Evolutionary conservation across 2,888 invertebrate genomes (phyloP).

Genomic region (Congeria kusceri): DNA sequence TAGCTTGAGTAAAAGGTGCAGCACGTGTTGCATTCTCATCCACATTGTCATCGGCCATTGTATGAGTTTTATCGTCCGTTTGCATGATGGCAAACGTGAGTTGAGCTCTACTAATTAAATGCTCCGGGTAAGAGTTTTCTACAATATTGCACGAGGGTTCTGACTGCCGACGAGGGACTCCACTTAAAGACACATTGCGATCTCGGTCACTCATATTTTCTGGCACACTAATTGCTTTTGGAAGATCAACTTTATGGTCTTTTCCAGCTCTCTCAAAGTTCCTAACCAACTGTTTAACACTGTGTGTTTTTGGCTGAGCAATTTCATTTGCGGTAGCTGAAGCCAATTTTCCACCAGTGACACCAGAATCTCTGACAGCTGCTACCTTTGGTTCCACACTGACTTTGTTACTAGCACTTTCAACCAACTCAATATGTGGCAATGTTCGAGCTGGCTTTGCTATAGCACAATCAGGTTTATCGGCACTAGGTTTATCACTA

Average conservation of each 20-base stretch:
- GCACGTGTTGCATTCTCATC: constrained; percentile 84
- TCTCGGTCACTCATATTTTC: constrained; percentile 62
- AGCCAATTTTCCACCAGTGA: constrained; percentile 2
- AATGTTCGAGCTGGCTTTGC: constrained; percentile 53
- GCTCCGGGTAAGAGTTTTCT: constrained; percentile 65
- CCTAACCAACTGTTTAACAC: constrained; percentile 62
- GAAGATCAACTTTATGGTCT: constrained; percentile 49
- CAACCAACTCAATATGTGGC: constrained; percentile 57
- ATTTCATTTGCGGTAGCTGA: constrained; percentile 17
- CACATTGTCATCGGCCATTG: constrained; percentile 77
- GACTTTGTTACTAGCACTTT: constrained; percentile 39
- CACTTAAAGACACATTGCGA: constrained; percentile 27
- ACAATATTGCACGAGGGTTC: constrained; percentile 70
- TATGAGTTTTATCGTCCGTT: constrained; percentile 80
- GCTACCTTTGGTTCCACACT: constrained; percentile 20
- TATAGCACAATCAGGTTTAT: constrained; percentile 50
- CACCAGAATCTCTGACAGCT: constrained; percentile 8
- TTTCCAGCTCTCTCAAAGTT: constrained; percentile 58
- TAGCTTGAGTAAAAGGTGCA: constrained; percentile 92
- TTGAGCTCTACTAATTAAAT: constrained; percentile 74
- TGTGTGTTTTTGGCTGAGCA: constrained; percentile 42
- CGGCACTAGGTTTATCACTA: constrained; percentile 42
- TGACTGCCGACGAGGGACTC: constrained; percentile 59
- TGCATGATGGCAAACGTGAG: constrained; percentile 79
- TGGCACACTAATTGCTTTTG: constrained; percentile 65